Evolutionary conservation across 37 sponge, comb jelly and placozoan species (phyloP).

Genomic region (Ianthella basta): DNA sequence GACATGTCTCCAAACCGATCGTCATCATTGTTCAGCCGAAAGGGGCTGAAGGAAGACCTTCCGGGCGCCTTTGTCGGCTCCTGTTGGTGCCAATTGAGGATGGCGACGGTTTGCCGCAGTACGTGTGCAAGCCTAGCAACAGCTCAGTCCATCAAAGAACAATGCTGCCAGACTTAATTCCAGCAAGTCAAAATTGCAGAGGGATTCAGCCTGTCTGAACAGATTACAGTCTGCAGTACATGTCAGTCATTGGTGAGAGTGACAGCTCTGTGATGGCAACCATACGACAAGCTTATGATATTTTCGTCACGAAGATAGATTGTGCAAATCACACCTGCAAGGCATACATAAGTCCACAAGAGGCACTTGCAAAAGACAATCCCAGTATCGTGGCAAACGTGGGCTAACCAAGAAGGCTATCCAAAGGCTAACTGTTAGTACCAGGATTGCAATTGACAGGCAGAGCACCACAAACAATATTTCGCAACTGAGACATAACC

Average conservation of each 20-base stretch:
- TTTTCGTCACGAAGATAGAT: slow-evolving; percentile 42
- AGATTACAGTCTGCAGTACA: slow-evolving; percentile 51
- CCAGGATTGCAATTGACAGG: neutral
- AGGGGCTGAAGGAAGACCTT: no score
- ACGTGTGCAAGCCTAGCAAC: no score
- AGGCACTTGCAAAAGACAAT: slow-evolving; percentile 41
- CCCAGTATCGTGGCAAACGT: slow-evolving; percentile 39
- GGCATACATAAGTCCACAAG: slow-evolving; percentile 39
- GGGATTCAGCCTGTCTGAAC: slow-evolving; percentile 43
- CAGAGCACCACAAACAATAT: neutral
- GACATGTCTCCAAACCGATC: no score
- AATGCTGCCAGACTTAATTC: no score
- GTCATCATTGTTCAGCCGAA: no score
- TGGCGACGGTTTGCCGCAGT: no score
- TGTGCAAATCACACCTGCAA: slow-evolving; percentile 65
- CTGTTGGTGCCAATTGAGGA: no score
- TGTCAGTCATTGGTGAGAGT: slow-evolving; percentile 32
- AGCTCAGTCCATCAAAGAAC: no score
- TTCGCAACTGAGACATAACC: slow-evolving; percentile 26
- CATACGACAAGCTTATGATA: slow-evolving; percentile 30
- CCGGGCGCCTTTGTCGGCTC: no score
- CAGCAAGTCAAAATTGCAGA: slow-evolving; percentile 48
- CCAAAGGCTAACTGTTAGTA: neutral
- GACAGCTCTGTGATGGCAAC: slow-evolving; percentile 22
- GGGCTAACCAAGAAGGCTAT: slow-evolving; percentile 47